Evolutionary conservation across 1,140 invertebrate species (phyloP), one percentile per base, ranked within the genome.

Genomic region (Belonocnema kinseyi): DNA sequence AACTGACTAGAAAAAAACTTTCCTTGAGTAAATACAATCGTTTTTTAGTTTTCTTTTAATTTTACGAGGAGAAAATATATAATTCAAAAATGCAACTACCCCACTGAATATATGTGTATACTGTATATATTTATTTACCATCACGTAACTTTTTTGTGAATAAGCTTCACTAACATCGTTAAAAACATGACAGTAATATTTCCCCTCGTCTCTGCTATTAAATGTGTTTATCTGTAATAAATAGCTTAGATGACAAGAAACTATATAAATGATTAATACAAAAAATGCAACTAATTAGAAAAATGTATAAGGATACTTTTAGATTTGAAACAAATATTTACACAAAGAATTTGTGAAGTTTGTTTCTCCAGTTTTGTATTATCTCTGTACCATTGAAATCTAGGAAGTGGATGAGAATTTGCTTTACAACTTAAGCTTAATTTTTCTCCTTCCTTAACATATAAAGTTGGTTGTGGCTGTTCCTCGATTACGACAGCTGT

Each of bases 321-420:
- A 16, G 7, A 66, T n/a, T 66, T 14, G 0, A 66, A 66, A 8
- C 40, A n/a, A 16, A 66, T 79, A 77, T 33, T 80, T 76, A 90
- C 87, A 3, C 75, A 70, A 26, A 90, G 77, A 72, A 76, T 50
- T 33, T 82, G 84, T 8, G 78, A 81, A 33, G 71, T 87, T 83
- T 90, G 83, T 46, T 72, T 61, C 19, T 85, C 79, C 66, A 90
- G 74, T 83, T 78, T 85, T 50, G 82, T 84, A 80, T 90, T 89
- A 51, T 89, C 83, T 58, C 80, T 81, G 58, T 83, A 90, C 90
- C 90, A 90, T 50, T 89, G 86, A 76, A 88, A 90, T 50, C 53
- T 14, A 16, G 88, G 87, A 72, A 75, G 40, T 2, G 89, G 86
- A 75, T 90, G 72, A 21, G 85, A 74, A n/a, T 58, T 79, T 3